phyloP scores from a whole-genome alignment of 2,797 vertebrate species.

The Remorina albescens region DNA sequence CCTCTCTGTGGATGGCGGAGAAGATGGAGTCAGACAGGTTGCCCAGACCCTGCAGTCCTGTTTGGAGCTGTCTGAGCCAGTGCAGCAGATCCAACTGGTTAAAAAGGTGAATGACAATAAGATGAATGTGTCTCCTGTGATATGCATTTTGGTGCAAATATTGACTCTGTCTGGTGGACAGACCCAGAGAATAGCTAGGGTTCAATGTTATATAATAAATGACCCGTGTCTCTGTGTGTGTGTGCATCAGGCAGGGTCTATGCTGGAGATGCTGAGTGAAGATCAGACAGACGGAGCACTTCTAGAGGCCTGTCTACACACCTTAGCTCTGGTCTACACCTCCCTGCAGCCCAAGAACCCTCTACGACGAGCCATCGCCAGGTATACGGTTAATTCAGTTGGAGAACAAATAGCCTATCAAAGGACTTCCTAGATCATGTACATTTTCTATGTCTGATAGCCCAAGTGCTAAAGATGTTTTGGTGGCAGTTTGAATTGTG shows the following conservation, averaged over 20 bases:
- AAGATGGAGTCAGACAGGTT: conserved; percentile 80
- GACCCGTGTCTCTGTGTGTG: conserved; percentile 11
- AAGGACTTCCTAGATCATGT: too few species aligned
- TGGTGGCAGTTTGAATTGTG: neutral
- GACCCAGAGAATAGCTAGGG: neutral
- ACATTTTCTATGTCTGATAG: neutral
- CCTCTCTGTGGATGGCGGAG: conserved; percentile 81
- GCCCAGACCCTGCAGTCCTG: conserved; percentile 88
- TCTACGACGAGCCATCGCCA: conserved; percentile 90
- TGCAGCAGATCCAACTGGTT: conserved; percentile 92
- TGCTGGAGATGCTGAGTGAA: conserved; percentile 84
- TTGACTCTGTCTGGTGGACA: neutral
- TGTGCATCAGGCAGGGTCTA: conserved; percentile 81
- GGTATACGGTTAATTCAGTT: conserved; percentile 78
- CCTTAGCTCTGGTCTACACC: conserved; percentile 87
- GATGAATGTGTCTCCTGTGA: neutral
- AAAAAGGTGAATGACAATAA: conserved; percentile 86
- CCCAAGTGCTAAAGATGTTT: neutral
- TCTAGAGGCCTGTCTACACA: conserved; percentile 85
- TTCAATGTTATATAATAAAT: neutral
- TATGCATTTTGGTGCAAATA: neutral
- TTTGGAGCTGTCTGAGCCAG: conserved; percentile 86
- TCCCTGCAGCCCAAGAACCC: conserved; percentile 90
- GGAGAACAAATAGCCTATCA: too few species aligned
- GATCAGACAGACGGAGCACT: conserved; percentile 69